Conservation (phyloP, 2,888 invertebrate genomes). For the Idaea biselata region DNA sequence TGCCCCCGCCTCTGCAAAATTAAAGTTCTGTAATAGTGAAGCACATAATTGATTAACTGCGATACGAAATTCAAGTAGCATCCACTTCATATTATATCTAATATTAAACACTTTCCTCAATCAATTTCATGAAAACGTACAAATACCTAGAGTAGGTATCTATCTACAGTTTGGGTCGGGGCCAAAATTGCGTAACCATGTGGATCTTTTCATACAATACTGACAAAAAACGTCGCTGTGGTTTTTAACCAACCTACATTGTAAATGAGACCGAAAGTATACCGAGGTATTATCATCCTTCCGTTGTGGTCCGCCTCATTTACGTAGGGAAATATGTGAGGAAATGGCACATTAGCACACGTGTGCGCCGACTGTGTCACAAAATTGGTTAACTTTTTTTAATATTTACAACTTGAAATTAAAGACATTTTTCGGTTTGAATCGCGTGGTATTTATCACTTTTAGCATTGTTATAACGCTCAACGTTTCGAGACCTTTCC, state of each 20-base stretch:
- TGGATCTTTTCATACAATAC: not conserved
- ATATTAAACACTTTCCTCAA: not conserved
- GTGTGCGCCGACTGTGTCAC: not conserved
- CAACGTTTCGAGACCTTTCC: too few relatives aligned
- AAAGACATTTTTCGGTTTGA: too few relatives aligned
- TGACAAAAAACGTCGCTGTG: not conserved
- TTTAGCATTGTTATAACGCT: too few relatives aligned
- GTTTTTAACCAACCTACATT: not conserved
- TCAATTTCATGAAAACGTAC: not conserved
- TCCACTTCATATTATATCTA: not conserved
- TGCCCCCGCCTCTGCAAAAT: not conserved
- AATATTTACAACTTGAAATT: too few relatives aligned
- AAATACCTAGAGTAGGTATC: not conserved
- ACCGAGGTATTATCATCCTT: not conserved
- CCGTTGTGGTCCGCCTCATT: not conserved
- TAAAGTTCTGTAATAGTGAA: not conserved
- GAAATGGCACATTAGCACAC: slow-evolving; percentile 1
- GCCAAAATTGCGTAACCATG: not conserved
- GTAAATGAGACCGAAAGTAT: not conserved
- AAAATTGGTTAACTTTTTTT: not conserved
- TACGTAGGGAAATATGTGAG: not conserved
- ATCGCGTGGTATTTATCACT: too few relatives aligned
- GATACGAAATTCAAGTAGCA: not conserved
- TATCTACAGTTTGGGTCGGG: not conserved
- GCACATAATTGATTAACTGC: not conserved